phyloP scores from a whole-genome alignment of 1,140 invertebrate species.

The Lordiphosa stackelbergi region DNA sequence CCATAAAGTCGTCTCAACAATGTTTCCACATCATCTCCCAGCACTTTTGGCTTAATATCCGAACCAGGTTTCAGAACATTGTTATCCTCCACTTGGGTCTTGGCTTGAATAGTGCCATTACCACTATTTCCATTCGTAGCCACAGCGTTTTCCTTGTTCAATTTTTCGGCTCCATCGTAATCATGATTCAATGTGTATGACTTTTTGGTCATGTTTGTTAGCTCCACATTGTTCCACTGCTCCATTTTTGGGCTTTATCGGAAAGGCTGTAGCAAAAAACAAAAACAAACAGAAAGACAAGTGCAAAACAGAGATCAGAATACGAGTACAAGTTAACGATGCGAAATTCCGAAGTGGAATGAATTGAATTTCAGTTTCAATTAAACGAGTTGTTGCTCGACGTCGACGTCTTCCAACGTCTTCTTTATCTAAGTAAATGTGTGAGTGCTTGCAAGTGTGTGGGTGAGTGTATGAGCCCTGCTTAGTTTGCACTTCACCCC shows the following conservation, averaged over 20 bases:
- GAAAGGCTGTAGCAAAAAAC: slow-evolving; percentile 24
- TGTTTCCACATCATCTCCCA: slow-evolving; percentile 78
- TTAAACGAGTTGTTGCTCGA: slow-evolving; percentile 58
- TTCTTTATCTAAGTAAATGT: slow-evolving; percentile 33
- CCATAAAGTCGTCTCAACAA: slow-evolving; percentile 84
- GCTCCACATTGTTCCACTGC: slow-evolving; percentile 75
- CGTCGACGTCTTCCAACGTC: slow-evolving; percentile 38
- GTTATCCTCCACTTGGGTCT: neutral
- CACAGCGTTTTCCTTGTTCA: slow-evolving; percentile 42
- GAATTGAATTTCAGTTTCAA: slow-evolving; percentile 65
- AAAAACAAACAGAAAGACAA: slow-evolving; percentile 21
- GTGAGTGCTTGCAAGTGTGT: slow-evolving; percentile 7
- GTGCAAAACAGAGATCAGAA: slow-evolving; percentile 41
- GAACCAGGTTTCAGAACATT: slow-evolving; percentile 79
- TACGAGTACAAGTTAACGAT: slow-evolving; percentile 31
- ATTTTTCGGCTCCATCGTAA: slow-evolving; percentile 49
- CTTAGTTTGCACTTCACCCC: neutral
- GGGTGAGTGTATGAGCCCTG: slow-evolving; percentile 28
- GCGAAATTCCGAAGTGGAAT: slow-evolving; percentile 51
- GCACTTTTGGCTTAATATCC: slow-evolving; percentile 81
- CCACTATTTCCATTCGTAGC: slow-evolving; percentile 34
- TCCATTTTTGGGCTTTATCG: slow-evolving; percentile 63
- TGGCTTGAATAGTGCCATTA: slow-evolving; percentile 2
- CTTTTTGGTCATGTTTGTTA: slow-evolving; percentile 68
- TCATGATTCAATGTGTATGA: slow-evolving; percentile 72